A percentile compares a stretch with the other conserved stretches of the same genome.
phyloP scores from a whole-genome alignment of 2,888 invertebrate genomes.

The Diadegma fenestrale region DNA sequence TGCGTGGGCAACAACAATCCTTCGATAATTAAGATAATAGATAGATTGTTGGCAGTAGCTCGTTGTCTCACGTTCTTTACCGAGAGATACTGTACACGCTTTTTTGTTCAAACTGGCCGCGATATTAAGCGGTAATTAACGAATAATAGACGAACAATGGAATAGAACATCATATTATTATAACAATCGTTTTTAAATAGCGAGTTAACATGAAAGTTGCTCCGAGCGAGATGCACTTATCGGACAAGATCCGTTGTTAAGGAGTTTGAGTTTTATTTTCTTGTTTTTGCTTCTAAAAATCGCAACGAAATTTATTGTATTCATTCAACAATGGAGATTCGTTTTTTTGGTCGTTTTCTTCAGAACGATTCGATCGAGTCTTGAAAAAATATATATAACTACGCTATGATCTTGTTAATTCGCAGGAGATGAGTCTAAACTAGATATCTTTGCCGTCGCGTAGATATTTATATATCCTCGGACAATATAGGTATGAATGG shows the following conservation, averaged over 20 bases:
- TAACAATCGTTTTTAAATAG: background rate
- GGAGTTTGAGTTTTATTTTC: background rate
- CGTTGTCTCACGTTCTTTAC: slow-evolving; percentile 68
- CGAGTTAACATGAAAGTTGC: background rate
- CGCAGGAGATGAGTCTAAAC: slow-evolving; percentile 57
- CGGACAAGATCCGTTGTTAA: background rate
- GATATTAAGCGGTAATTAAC: slow-evolving; percentile 41
- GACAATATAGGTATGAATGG: slow-evolving; percentile 38
- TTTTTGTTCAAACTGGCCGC: background rate
- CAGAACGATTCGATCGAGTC: slow-evolving; percentile 18
- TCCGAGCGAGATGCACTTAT: background rate
- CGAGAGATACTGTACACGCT: slow-evolving; percentile 6
- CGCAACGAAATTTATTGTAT: background rate
- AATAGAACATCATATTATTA: slow-evolving; percentile 18
- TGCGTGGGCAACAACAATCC: slow-evolving; percentile 82
- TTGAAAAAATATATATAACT: slow-evolving; percentile 20
- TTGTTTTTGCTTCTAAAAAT: background rate
- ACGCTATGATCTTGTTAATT: slow-evolving; percentile 50
- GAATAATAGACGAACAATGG: slow-evolving; percentile 12
- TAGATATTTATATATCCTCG: slow-evolving; percentile 17
- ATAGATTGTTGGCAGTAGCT: slow-evolving; percentile 75
- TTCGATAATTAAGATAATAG: slow-evolving; percentile 83
- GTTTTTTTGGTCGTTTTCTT: background rate
- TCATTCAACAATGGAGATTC: background rate
- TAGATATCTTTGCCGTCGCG: slow-evolving; percentile 43